Evolutionary conservation across 2,888 invertebrate species (phyloP).

Genomic region (Smittia sp.): DNA sequence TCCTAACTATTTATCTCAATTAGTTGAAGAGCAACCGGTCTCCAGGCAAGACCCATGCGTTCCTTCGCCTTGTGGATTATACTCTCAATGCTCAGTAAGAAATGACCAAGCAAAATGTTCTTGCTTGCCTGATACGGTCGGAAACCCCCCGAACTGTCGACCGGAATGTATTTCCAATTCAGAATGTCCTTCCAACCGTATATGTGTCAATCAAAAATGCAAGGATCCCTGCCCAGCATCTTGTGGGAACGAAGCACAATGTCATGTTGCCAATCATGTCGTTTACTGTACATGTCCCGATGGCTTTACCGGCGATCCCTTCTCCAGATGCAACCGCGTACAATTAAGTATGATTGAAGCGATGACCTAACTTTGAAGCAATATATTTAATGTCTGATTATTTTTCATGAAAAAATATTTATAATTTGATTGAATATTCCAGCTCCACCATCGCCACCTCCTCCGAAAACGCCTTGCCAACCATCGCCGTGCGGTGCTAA

Average conservation of each 20-base stretch:
- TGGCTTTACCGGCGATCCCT: slow-evolving; percentile 55
- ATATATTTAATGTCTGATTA: slow-evolving; percentile 45
- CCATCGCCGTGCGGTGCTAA: slow-evolving; percentile 70
- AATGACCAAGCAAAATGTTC: slow-evolving; percentile 64
- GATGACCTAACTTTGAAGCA: slow-evolving; percentile 11
- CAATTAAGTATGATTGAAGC: not conserved
- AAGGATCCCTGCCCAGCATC: slow-evolving; percentile 71
- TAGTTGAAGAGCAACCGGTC: slow-evolving; percentile 45
- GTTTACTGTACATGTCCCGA: slow-evolving; percentile 67
- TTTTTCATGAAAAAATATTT: not conserved
- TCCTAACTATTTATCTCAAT: not conserved
- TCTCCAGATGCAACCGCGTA: slow-evolving; percentile 43
- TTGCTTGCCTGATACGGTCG: slow-evolving; percentile 63
- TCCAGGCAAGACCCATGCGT: slow-evolving; percentile 60
- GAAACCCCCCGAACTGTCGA: slow-evolving; percentile 59
- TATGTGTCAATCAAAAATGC: slow-evolving; percentile 72
- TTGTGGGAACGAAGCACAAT: slow-evolving; percentile 64
- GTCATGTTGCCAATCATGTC: slow-evolving; percentile 65
- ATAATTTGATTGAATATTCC: not conserved
- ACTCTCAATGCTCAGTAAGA: slow-evolving; percentile 61
- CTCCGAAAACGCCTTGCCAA: slow-evolving; percentile 61
- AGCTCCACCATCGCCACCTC: not conserved
- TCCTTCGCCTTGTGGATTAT: slow-evolving; percentile 66
- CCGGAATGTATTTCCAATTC: slow-evolving; percentile 71
- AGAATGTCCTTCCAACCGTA: slow-evolving; percentile 67